Base-by-base conservation (phyloP, 2,888 invertebrate species). In the Nectonema munidae region DNA sequence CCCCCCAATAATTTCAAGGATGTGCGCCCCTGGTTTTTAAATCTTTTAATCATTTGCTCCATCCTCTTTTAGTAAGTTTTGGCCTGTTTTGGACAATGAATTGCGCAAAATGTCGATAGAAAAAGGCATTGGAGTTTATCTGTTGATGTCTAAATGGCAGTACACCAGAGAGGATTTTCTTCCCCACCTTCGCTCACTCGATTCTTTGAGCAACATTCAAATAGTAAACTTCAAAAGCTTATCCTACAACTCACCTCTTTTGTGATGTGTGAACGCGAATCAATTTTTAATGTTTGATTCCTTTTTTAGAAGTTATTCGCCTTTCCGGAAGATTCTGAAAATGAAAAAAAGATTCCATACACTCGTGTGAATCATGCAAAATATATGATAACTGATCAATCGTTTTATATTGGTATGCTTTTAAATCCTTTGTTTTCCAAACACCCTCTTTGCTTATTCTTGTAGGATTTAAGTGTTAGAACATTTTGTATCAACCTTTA, bases 281-380 rank as follows among this genome's bases (percentile, higher is more conserved):
- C 30, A 21, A 41, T 42, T 38, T 43, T n/a, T n/a, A n/a, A n/a
- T n/a, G n/a, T n/a, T n/a, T n/a, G n/a, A n/a, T n/a, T n/a, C n/a
- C n/a, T n/a, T n/a, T 54, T 57, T 21, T 60, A 79, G 74, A 69
- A 68, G 58, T 64, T 76, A 41, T 83, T 86, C 56, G 61, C 70
- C 41, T 79, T 86, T 3, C 83, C 86, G 1, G 63, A 67, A 1
- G 68, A 67, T 39, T 54, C 55, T 19, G 63, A 67, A 2, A 67
- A 68, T 13, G 72, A 79, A 51, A 62, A 64, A 39, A 67, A 69
- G 51, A 81, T 89, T 44, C 81, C 83, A 1, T 75, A 58, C 57
- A 68, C 68, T 0, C 63, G 89, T 39, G 86, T 95, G 1, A 86
- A 83, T 58, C 86, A 89, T 55, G 83, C 81, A 57, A 86, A 95